Conservation (phyloP, 2,888 invertebrate species). For the Pyrrhosoma nymphula region DNA sequence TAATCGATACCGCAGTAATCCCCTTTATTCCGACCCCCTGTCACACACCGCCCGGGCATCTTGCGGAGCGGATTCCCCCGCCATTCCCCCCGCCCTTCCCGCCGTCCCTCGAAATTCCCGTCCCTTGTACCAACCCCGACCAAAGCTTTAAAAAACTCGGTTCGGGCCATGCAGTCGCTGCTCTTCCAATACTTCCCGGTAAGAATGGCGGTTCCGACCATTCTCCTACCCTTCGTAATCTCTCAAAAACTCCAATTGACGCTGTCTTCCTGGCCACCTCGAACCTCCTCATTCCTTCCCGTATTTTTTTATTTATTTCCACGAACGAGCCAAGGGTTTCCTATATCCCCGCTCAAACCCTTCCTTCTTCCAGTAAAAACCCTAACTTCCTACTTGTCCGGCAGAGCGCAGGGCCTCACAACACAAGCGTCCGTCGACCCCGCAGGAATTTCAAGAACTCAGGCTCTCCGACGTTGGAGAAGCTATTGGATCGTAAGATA, state of each 20-base stretch:
- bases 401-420: neutral
- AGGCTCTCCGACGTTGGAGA: neutral
- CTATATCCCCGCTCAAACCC: no score
- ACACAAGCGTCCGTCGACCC: conserved; percentile 25
- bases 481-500: conserved; percentile 50
- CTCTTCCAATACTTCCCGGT: no score
- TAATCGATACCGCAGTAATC: conserved; percentile 48
- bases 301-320: neutral
- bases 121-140: neutral
- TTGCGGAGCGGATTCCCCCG: neutral
- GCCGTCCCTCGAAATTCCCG: neutral
- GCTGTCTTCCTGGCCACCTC: neutral
- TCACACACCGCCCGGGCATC: neutral
- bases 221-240: neutral
- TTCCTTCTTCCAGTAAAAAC: neutral
- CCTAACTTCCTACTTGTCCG: neutral
- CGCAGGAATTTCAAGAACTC: conserved; percentile 49
- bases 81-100: neutral
- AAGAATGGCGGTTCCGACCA: neutral
- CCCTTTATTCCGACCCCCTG: neutral
- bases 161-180: neutral
- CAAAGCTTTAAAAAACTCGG: neutral
- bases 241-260: neutral
- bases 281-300: neutral
- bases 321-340: neutral